Evolutionary conservation across 1,140 invertebrate genomes (phyloP).

Genomic region (Aphelinus atriplicis): DNA sequence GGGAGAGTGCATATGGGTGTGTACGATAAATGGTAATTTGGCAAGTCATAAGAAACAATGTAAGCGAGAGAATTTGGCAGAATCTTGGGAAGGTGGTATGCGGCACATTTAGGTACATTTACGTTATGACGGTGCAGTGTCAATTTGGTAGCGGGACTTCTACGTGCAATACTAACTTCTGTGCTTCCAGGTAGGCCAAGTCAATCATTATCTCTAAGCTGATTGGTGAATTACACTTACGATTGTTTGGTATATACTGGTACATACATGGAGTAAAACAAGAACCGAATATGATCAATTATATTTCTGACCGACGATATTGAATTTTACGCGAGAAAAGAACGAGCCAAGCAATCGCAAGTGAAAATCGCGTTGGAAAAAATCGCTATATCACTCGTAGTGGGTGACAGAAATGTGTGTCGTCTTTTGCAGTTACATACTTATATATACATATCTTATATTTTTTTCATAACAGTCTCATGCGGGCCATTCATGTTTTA

Average conservation of each 20-base stretch:
- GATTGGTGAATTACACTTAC: constrained; percentile 35
- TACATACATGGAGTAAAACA: no score
- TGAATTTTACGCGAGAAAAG: no score
- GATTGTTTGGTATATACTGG: background rate
- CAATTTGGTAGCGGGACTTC: constrained; percentile 66
- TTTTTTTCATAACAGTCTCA: constrained; percentile 19
- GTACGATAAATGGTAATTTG: constrained; percentile 59
- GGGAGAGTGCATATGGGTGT: constrained; percentile 33
- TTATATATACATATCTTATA: background rate
- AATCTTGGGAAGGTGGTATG: constrained; percentile 52
- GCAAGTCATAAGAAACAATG: constrained; percentile 53
- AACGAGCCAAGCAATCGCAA: no score
- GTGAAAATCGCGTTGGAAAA: background rate
- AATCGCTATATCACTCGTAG: constrained; percentile 17
- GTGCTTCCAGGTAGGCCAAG: constrained; percentile 68
- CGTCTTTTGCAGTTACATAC: constrained; percentile 32
- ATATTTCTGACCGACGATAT: no score
- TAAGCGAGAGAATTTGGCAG: constrained; percentile 31
- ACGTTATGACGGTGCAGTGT: constrained; percentile 67
- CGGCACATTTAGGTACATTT: constrained; percentile 56
- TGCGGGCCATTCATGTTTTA: constrained; percentile 24
- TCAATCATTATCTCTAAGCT: constrained; percentile 64
- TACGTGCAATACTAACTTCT: constrained; percentile 68
- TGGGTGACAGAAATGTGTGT: constrained; percentile 34
- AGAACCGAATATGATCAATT: no score